Base-by-base conservation (phyloP, 2,888 invertebrate species). In the Coenonympha glycerion region DNA sequence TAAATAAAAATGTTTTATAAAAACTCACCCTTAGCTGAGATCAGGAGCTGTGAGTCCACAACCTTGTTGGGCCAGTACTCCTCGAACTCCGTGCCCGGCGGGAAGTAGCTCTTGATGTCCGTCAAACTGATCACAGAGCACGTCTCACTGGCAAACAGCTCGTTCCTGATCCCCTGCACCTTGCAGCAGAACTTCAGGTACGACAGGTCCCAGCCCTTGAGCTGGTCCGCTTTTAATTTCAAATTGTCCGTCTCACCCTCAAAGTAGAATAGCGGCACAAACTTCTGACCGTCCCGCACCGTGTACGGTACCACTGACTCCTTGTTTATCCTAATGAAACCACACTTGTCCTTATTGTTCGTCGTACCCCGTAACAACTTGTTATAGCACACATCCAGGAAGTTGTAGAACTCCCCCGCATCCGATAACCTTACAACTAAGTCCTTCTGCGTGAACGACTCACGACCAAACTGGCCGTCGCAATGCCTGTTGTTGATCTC, bases 161-260 rank as follows among this genome's bases (percentile, higher is more conserved):
- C 96, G 71, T 95, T 96, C 59, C 96, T 88, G 63, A 96, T 96
- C 45, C 96, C 96, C 81, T 96, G 96, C 59, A 97, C 96, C 84
- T 96, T 96, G 81, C 96, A 96, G 82, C 96, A 96, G 78, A 97
- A 96, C 80, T 96, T 96, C 58, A 97, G 87, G 78, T 97, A 97
- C 0, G 96, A 95, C 60, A 96, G 83, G 80, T 96, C 96, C 97
- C 96, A 97, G 53, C 95, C 95, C 69, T 94, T 94, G 28, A 96
- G 81, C 75, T 94, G 92, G 68, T 95, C 94, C 2, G 96, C 94
- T 72, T 95, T 94, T 56, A 93, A 90, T 73, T 95, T 95, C 24
- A 96, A 87, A 84, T 95, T 95, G 76, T 96, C 96, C n/a, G 95
- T 96, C 85, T 95, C 95, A 61, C 96, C 96, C 79, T 94, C 94